A percentile compares a stretch with the other conserved stretches of the same genome.
These are phyloP conservation scores for Trichogramma evanescens DNA, from an alignment of 2,888 invertebrate genomes.

Conservation along the genomic window DNA sequence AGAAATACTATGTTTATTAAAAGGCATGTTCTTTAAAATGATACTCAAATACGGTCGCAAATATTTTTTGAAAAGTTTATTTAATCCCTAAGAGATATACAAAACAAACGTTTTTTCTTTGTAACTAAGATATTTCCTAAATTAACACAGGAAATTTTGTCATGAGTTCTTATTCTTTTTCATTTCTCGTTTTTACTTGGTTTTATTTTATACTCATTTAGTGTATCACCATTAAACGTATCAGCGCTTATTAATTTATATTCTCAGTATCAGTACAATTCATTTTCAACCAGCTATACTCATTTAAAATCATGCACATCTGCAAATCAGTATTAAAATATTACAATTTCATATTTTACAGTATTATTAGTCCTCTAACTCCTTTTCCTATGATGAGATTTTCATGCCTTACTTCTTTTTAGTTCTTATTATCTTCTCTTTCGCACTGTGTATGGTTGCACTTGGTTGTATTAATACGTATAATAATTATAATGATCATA, in stretches of 20 bases:
- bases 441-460: slow-evolving; percentile 20
- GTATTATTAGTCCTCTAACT: slow-evolving; percentile 29
- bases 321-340: slow-evolving; percentile 51
- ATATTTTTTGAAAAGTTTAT: slow-evolving; percentile 54
- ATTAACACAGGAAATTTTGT: slow-evolving; percentile 53
- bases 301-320: slow-evolving; percentile 46
- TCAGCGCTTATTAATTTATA: slow-evolving; percentile 29
- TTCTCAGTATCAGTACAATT: slow-evolving; percentile 40
- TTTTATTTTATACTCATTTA: slow-evolving; percentile 9
- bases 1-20: too few relatives aligned
- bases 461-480: slow-evolving; percentile 18
- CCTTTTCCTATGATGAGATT: slow-evolving; percentile 24
- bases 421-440: slow-evolving; percentile 12
- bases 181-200: slow-evolving; percentile 37
- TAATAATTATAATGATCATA: slow-evolving; percentile 19
- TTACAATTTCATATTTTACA: slow-evolving; percentile 49
- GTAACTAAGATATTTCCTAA: slow-evolving; percentile 49
- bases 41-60: slow-evolving; percentile 8
- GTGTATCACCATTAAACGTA: slow-evolving; percentile 30
- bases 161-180: slow-evolving; percentile 46
- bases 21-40: too few relatives aligned
- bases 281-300: slow-evolving; percentile 42
- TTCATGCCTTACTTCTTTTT: slow-evolving; percentile 13
- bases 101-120: slow-evolving; percentile 56
- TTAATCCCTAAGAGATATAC: slow-evolving; percentile 56